Evolutionary conservation across 2,888 invertebrate genomes (phyloP).

Genomic region (Pterostichus madidus): DNA sequence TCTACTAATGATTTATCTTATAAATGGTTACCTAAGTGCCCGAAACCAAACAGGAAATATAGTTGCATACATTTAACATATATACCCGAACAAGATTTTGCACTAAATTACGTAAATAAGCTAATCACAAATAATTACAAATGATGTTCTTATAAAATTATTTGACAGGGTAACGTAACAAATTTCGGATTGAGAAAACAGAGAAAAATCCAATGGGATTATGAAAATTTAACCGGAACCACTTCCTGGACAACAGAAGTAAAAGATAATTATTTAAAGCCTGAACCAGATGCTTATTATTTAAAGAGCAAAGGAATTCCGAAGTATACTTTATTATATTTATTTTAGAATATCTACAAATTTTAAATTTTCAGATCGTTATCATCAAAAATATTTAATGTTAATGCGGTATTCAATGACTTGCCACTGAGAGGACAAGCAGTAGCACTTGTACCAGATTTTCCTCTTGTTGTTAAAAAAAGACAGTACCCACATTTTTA

Average conservation of each 20-base stretch:
- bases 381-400: slow-evolving; percentile 32
- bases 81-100: slow-evolving; percentile 57
- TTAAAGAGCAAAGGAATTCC: neutral
- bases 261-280: slow-evolving; percentile 43
- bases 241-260: slow-evolving; percentile 42
- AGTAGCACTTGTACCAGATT: slow-evolving; percentile 54
- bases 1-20: slow-evolving; percentile 79
- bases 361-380: slow-evolving; percentile 22
- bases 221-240: slow-evolving; percentile 11
- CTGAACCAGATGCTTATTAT: neutral
- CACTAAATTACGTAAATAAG: slow-evolving; percentile 56
- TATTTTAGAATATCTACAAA: slow-evolving; percentile 2
- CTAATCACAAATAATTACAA: neutral
- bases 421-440: slow-evolving; percentile 9
- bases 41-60: slow-evolving; percentile 76
- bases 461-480: slow-evolving; percentile 7
- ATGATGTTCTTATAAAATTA: neutral
- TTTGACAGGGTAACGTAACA: slow-evolving; percentile 58
- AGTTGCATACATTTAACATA: slow-evolving; percentile 14
- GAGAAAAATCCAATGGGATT: slow-evolving; percentile 42
- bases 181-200: slow-evolving; percentile 46
- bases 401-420: slow-evolving; percentile 20
- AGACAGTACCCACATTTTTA: slow-evolving; percentile 61
- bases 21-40: slow-evolving; percentile 79
- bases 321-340: neutral